Percentiles rank a stretch among this genome's conserved stretches.
These are phyloP conservation scores for Upupa epops DNA, from an alignment of 2,113 vertebrate species.

Conservation along the genomic window DNA sequence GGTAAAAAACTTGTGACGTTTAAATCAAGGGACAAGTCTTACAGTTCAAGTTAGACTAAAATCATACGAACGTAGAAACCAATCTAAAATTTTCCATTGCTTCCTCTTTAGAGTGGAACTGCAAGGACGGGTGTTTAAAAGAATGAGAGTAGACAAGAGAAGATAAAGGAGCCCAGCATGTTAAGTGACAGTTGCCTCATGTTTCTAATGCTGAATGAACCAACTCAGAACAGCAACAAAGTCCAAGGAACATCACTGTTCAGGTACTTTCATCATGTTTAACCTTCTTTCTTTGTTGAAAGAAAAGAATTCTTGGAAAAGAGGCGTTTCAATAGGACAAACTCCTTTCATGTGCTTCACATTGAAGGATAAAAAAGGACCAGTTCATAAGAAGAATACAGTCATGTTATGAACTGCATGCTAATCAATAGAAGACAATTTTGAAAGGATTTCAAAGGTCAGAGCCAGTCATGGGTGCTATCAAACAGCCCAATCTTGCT, in stretches of 20 bases:
- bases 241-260: neutral
- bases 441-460: neutral
- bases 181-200: neutral
- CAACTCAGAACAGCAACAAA: neutral
- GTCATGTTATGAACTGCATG: neutral
- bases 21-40: neutral
- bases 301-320: neutral
- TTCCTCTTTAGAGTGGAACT: neutral
- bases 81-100: neutral
- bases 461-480: neutral
- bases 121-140: neutral
- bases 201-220: neutral
- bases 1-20: neutral
- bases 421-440: neutral
- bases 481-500: neutral
- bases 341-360: neutral
- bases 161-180: neutral
- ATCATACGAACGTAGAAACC: neutral
- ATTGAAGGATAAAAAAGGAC: neutral
- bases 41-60: neutral
- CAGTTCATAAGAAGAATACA: neutral
- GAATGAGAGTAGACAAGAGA: neutral
- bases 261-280: neutral
- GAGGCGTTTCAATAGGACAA: neutral
- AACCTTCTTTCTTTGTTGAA: neutral